Percentiles rank a stretch among this genome's conserved stretches.
Evolutionary conservation across 2,797 vertebrate genomes (phyloP).

Genomic region (Kryptopterus vitreolus): DNA sequence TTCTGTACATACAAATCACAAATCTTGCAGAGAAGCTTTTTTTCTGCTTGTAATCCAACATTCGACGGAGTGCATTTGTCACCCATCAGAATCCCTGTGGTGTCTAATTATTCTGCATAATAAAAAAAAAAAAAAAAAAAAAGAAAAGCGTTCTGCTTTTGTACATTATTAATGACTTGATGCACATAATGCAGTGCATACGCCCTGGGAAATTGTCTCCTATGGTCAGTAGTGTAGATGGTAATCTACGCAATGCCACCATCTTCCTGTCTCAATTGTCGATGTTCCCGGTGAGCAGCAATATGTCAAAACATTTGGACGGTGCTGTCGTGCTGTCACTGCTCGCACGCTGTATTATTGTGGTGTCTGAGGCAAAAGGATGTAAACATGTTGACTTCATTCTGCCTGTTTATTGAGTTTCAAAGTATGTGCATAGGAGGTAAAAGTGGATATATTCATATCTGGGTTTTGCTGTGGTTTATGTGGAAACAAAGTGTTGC

Average conservation of each 20-base stretch:
- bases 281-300: conserved; percentile 6
- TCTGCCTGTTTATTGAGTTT: neutral
- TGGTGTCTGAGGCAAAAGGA: neutral
- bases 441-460: neutral
- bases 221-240: neutral
- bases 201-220: neutral
- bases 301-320: conserved; percentile 8
- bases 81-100: neutral
- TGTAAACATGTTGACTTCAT: neutral
- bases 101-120: neutral
- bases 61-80: neutral
- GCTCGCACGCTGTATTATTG: neutral
- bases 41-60: neutral
- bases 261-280: neutral
- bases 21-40: neutral
- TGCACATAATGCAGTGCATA: neutral
- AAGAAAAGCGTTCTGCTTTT: neutral
- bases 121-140: neutral
- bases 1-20: neutral
- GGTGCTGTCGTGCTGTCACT: neutral
- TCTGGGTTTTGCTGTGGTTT: neutral
- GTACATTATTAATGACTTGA: neutral
- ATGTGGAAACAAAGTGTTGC: neutral
- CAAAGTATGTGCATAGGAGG: neutral
- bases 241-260: neutral